Evolutionary conservation across 2,797 vertebrate genomes (phyloP).

Genomic region (Brachymystax lenok): DNA sequence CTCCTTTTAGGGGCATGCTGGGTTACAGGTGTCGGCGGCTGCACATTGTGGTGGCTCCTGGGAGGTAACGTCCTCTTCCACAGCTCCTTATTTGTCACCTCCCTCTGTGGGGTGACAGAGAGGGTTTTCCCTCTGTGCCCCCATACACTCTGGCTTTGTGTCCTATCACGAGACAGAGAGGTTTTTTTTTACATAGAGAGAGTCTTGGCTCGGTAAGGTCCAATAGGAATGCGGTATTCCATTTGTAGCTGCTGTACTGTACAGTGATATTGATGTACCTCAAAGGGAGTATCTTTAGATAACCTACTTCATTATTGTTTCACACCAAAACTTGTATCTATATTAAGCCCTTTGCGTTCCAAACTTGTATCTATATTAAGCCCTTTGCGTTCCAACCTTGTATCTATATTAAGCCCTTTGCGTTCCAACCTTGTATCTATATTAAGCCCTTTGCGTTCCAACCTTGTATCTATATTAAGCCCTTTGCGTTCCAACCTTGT

Average conservation of each 20-base stretch:
- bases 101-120: background rate
- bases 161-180: constrained; percentile 49
- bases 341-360: no score
- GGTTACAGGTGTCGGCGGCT: constrained; percentile 69
- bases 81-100: constrained; percentile 73
- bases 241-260: constrained; percentile 51
- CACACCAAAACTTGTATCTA: background rate
- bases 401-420: no score
- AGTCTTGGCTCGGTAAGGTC: constrained; percentile 16
- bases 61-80: constrained; percentile 37
- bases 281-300: constrained; percentile 26
- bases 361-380: no score
- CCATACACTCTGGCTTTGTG: constrained; percentile 27
- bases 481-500: no score
- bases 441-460: no score
- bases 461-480: no score
- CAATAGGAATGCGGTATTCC: constrained; percentile 55
- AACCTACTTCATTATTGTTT: constrained; percentile 23
- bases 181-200: constrained; percentile 25
- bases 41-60: constrained; percentile 41
- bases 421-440: no score
- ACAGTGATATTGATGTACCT: constrained; percentile 25
- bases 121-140: background rate
- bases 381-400: no score
- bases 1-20: constrained; percentile 82